Conservation (phyloP, 2,888 invertebrate species). For the Kryphioiulus occultus region DNA sequence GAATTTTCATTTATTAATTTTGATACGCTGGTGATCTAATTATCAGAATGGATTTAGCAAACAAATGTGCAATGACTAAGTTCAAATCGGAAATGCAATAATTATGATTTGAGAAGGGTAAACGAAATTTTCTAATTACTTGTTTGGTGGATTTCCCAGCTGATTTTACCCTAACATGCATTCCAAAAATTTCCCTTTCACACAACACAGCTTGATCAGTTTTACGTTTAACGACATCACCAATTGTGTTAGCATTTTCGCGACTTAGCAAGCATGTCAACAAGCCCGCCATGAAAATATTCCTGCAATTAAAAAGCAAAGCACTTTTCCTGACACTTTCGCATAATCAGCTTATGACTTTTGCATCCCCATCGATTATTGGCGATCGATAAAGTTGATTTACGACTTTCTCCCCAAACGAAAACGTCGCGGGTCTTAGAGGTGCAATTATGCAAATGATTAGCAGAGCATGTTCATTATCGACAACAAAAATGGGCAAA, state of each 20-base stretch:
- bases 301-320: background rate
- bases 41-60: no score
- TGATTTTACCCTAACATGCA: no score
- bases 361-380: constrained; percentile 27
- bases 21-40: no score
- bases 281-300: background rate
- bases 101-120: no score
- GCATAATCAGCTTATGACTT: background rate
- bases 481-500: background rate
- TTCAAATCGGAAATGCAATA: no score
- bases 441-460: constrained; percentile 40
- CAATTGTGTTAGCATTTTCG: background rate
- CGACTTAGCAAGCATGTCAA: background rate
- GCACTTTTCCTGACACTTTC: background rate
- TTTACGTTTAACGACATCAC: background rate
- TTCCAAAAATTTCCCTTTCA: no score
- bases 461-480: constrained; percentile 2
- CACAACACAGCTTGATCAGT: no score
- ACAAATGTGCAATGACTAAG: no score
- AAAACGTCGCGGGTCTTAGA: background rate
- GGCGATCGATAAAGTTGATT: constrained; percentile 32
- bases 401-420: background rate
- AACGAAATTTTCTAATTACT: no score
- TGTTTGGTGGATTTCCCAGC: no score
- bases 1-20: no score